Evolutionary conservation across 2,113 vertebrate species (phyloP), one percentile per base, ranked within the genome.

Genomic region (Solea senegalensis): DNA sequence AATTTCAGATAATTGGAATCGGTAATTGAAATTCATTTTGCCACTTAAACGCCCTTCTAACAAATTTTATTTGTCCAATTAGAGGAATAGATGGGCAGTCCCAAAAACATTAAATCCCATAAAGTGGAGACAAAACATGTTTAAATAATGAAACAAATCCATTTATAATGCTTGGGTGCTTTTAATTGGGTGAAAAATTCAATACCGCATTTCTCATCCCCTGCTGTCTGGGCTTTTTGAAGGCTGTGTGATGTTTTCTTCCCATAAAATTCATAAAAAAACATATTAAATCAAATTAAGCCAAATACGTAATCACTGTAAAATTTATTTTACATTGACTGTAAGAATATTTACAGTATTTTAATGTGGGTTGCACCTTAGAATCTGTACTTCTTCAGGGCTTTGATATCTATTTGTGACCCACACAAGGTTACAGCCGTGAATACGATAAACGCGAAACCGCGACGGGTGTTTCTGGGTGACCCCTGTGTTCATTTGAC

Each of bases 21-120:
- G 70, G 79, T 80, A 82, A 89, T 86, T 86, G 67, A 82, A 89
- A 89, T 89, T 62, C 69, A 88, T 88, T 85, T 87, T 69, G 52
- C 77, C 50, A 69, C 72, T 80, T 77, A 73, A 81, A 79, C 72
- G 56, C 72, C 65, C 51, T 55, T 70, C 73, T 69, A 21, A 14
- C 28, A 52, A 71, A 65, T 81, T 86, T 80, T 80, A 83, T 89
- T 83, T 80, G 60, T 26, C 49, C 58, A 64, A 61, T 77, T 71
- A 84, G 72, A 72, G 69, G 57, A 87, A 84, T 76, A 70, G 78
- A 83, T 76, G 9, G 3, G 7, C 3, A 14, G 11, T 60, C 1
- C 28, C 0, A 64, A 69, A 83, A 58, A 64, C 48, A 78, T 58
- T 26, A 60, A 84, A 75, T 78, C 44, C 1, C 46, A 52, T 50